Percentiles rank a stretch among this genome's conserved stretches.
Conservation (phyloP, 2,113 vertebrate species). For the Mus musculus region GRCm39 chr12:55295501-55296000, state of each 20-base stretch:
- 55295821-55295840: neutral
- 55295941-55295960: neutral
- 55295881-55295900: neutral
- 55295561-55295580: neutral
- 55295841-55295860: neutral
- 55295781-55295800: neutral
- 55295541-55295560: neutral
- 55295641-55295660: neutral
- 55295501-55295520: neutral
- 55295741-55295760: neutral
- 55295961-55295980: neutral
- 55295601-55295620: neutral
- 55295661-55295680: neutral
- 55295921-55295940: neutral
- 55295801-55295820: neutral
- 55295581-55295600: no score
- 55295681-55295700: neutral
- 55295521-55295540: neutral
- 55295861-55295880: neutral
- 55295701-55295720: no score
- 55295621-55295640: neutral
- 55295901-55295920: neutral
- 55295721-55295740: neutral
- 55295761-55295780: neutral
- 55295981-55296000: neutral